A percentile compares a stretch with the other conserved stretches of the same genome.
These are phyloP conservation scores for Phyllopteryx taeniolatus DNA, from an alignment of 2,113 vertebrate genomes.

Conservation along the genomic window DNA sequence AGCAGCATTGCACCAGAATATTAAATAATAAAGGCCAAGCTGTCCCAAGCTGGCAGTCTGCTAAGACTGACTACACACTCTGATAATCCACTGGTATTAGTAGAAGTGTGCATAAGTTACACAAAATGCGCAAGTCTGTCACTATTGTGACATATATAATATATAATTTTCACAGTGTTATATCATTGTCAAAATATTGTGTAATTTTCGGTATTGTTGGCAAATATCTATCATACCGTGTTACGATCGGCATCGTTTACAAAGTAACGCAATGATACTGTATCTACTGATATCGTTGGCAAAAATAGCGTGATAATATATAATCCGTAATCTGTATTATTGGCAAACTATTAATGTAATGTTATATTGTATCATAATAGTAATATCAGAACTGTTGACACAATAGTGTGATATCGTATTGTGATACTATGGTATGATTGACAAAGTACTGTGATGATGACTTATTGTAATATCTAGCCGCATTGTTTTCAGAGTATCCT, in stretches of 20 bases:
- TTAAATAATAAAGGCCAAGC: conserved; percentile 23
- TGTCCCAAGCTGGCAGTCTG: conserved; percentile 20
- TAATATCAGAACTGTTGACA: no score
- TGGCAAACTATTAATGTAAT: neutral
- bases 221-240: no score
- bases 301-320: neutral
- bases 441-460: no score
- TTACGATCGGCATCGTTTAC: no score
- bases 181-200: neutral
- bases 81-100: neutral
- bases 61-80: neutral
- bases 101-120: neutral
- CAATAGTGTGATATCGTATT: no score
- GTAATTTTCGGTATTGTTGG: neutral
- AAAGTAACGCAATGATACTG: neutral
- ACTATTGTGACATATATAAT: neutral
- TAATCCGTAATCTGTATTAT: neutral
- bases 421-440: no score
- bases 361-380: neutral
- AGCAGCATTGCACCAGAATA: conserved; percentile 12
- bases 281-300: neutral
- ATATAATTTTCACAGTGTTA: neutral
- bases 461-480: no score
- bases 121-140: neutral
- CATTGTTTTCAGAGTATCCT: no score